These are phyloP conservation scores for Melanostoma scalare DNA, from an alignment of 2,888 invertebrate genomes.

Conservation along the genomic window DNA sequence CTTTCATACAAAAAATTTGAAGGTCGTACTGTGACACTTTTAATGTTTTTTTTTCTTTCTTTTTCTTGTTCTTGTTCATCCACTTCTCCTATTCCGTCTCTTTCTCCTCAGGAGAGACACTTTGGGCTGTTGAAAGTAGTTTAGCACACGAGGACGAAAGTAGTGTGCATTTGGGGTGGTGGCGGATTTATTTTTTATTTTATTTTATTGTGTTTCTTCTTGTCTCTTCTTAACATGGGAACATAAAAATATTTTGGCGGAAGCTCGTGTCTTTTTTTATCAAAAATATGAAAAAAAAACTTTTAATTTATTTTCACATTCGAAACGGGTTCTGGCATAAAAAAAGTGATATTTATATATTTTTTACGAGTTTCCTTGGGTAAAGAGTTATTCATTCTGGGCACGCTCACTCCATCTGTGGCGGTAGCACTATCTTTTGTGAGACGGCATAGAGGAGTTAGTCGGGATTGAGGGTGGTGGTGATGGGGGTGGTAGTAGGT, in stretches of 20 bases:
- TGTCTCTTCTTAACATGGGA: slow-evolving; percentile 23
- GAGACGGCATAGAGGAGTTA: neutral
- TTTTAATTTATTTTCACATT: slow-evolving; percentile 52
- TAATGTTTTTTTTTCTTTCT: slow-evolving; percentile 44
- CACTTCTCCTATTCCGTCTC: slow-evolving; percentile 13
- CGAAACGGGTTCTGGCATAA: slow-evolving; percentile 43
- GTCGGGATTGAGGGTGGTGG: neutral
- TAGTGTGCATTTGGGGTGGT: slow-evolving; percentile 11
- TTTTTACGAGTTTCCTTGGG: slow-evolving; percentile 45
- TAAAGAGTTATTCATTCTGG: slow-evolving; percentile 50
- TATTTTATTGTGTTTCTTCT: neutral
- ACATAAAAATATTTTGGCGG: slow-evolving; percentile 55
- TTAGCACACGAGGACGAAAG: neutral
- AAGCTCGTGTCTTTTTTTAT: slow-evolving; percentile 49
- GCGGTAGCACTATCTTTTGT: slow-evolving; percentile 7
- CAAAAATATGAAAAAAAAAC: slow-evolving; percentile 12
- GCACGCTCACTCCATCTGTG: slow-evolving; percentile 52
- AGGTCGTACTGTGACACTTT: slow-evolving; percentile 69
- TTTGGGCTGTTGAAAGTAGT: neutral
- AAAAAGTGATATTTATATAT: slow-evolving; percentile 54
- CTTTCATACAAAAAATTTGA: slow-evolving; percentile 64
- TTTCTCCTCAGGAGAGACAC: slow-evolving; percentile 23
- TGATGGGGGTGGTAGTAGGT: neutral
- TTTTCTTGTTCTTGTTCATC: slow-evolving; percentile 4
- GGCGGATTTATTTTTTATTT: slow-evolving; percentile 3